Evolutionary conservation across 2,113 vertebrate species (phyloP), one percentile per base, ranked within the genome.

Genomic region (Apteryx owenii): DNA sequence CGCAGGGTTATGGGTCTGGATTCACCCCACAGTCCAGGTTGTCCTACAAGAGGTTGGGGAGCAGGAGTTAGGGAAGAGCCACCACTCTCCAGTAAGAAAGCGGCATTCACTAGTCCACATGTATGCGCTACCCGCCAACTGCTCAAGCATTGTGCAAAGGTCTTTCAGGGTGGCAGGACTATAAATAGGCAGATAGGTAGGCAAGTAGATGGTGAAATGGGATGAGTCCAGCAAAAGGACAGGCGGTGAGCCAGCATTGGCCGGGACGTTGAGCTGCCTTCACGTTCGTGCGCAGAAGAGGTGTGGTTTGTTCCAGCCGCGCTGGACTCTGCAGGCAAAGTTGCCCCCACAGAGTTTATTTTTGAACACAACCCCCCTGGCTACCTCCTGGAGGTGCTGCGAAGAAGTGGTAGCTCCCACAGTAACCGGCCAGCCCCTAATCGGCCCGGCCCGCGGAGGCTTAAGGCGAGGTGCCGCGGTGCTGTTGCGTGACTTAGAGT

Each of bases 141-240:
- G 70, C 94, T 81, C 1, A 0, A 76, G 94, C 33, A 0, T 90
- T 58, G 68, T 93, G 76, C 85, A 90, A 94, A 97, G 88, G 85
- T 93, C 94, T 97, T 38, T 85, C 68, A 58, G 56, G 56, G 56
- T 58, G 56, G 56, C 31, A 73, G 33, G 88, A 5, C 88, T 95
- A 96, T 92, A 96, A 95, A 97, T 93, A 94, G 92, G 82, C 90
- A 66, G 90, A 89, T 92, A 90, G 95, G 93, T 96, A 28, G 81
- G 92, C 88, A 93, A 96, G 83, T 88, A 89, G 79, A 48, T 85
- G 90, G 82, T 33, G 82, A 93, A 88, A 83, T 50, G 88, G 94
- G 88, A 12, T 10, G 88, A 77, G 56, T 7, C 16, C 56, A 33
- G 29, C 9, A 9, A 58, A 9, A 58, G 82, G 85, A 51, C 68